Conservation (phyloP, 2,113 vertebrate genomes). For the Vireo altiloquus region DNA sequence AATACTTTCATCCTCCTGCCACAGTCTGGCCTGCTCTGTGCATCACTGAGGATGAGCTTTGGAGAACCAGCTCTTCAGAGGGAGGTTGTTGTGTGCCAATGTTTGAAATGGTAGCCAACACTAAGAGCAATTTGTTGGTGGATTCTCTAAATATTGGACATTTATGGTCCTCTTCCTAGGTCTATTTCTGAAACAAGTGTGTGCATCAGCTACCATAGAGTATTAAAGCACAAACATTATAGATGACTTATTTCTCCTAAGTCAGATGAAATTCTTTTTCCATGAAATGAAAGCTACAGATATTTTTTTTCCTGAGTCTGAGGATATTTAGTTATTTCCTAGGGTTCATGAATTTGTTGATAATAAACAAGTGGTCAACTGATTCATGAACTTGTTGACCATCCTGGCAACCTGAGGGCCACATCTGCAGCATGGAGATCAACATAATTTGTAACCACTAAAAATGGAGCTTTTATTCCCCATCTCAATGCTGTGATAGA, state of each 20-base stretch:
- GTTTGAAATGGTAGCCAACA: background rate
- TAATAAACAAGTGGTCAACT: background rate
- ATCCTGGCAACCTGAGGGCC: background rate
- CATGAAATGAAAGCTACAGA: background rate
- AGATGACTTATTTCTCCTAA: background rate
- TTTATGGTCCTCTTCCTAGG: background rate
- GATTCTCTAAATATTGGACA: accelerated
- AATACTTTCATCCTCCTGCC: background rate
- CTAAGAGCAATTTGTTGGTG: background rate
- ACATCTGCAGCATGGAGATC: background rate
- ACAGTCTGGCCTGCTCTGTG: background rate
- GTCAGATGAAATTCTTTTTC: background rate
- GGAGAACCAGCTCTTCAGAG: background rate
- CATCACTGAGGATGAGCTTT: background rate
- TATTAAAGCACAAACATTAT: background rate
- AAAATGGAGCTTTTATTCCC: background rate
- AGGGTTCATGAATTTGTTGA: background rate
- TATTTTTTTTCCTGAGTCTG: background rate
- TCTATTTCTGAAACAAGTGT: background rate
- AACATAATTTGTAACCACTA: background rate
- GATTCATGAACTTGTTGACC: background rate
- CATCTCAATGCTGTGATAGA: background rate
- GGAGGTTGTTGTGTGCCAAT: background rate
- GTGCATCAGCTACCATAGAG: background rate
- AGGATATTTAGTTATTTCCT: background rate